Percentiles rank a stretch among this genome's conserved stretches.
Evolutionary conservation across 2,888 invertebrate genomes (phyloP).

Genomic region (Orthosia incerta): DNA sequence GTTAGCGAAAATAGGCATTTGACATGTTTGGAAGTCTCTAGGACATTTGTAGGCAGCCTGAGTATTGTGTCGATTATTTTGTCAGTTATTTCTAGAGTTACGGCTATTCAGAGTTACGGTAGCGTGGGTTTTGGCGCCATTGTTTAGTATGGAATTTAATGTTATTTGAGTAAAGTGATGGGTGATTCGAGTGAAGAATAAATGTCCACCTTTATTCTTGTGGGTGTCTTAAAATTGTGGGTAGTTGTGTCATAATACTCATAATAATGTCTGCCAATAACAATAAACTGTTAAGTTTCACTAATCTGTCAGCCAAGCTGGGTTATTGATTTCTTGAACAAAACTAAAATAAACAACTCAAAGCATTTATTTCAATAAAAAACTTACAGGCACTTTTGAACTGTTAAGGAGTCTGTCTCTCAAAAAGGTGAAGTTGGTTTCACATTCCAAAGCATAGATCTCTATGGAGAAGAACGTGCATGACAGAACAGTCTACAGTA

Average conservation of each 20-base stretch:
- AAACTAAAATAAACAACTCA: too few relatives aligned
- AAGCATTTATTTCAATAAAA: too few relatives aligned
- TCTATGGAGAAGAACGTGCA: too few relatives aligned
- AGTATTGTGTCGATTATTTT: conserved; percentile 12
- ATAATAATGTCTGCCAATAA: conserved; percentile 1
- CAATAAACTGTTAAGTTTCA: conserved; percentile 2
- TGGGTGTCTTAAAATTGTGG: conserved; percentile 33
- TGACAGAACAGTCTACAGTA: too few relatives aligned
- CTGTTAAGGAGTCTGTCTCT: too few relatives aligned
- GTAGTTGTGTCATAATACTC: background rate
- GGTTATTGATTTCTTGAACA: background rate
- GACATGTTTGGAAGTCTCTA: conserved; percentile 33
- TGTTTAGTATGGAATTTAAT: background rate
- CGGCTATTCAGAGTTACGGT: conserved; percentile 6
- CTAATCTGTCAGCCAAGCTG: background rate
- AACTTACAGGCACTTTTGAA: too few relatives aligned
- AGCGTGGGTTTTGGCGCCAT: conserved; percentile 22
- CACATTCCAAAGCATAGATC: too few relatives aligned
- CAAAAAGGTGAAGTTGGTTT: too few relatives aligned
- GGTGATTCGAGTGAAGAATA: conserved; percentile 7
- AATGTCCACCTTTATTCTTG: conserved; percentile 31
- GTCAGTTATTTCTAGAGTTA: conserved; percentile 25
- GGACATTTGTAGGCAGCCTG: conserved; percentile 42
- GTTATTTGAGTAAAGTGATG: conserved; percentile 16
- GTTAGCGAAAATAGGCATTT: too few relatives aligned